Evolutionary conservation across 2,797 vertebrate species (phyloP), one percentile per base, ranked within the genome.

Genomic region (Xerus rutilus): DNA sequence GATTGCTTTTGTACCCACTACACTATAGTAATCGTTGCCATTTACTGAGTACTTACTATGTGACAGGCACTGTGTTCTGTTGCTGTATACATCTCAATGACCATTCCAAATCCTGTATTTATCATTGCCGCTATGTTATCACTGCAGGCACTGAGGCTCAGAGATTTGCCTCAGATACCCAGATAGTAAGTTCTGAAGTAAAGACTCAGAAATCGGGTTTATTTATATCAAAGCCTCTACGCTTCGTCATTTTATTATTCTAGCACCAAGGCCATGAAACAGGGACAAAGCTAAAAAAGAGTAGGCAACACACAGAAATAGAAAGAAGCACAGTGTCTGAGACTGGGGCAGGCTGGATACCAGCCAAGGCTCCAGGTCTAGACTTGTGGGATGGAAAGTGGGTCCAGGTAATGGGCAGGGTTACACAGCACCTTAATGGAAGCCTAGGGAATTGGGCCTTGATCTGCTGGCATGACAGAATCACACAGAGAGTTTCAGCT

Each of bases 111-210:
- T 52, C 83, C 54, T 62, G 0, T 45, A 72, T 59, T 86, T 95
- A 79, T 87, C 69, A 70, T n/a, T 1, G 59, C 62, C 81, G 78
- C 64, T 95, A 3, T 76, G 73, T 96, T 96, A 93, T 91, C 76
- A 8, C 8, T 15, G 45, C 20, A 25, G 81, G 43, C 39, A 70
- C 85, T 84, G 88, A 83, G 86, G 92, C 90, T 52, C 74, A 74
- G 81, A 23, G 93, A 81, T 89, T 96, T 65, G 76, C 57, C 72
- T 45, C 62, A 54, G 85, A 89, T 79, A 70, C 47, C 18, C 11
- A 13, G 39, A 79, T 45, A 72, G 52, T 64, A 59, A 91, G 78
- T 54, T 93, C 86, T 83, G 93, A 97, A 97, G 84, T 67, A 39
- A 21, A 93, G 49, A 91, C 78, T 91, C 14, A 11, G 93, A 70